Evolutionary conservation across 2,888 invertebrate species (phyloP), one percentile per base, ranked within the genome.

Genomic region (Brachyptera putata): DNA sequence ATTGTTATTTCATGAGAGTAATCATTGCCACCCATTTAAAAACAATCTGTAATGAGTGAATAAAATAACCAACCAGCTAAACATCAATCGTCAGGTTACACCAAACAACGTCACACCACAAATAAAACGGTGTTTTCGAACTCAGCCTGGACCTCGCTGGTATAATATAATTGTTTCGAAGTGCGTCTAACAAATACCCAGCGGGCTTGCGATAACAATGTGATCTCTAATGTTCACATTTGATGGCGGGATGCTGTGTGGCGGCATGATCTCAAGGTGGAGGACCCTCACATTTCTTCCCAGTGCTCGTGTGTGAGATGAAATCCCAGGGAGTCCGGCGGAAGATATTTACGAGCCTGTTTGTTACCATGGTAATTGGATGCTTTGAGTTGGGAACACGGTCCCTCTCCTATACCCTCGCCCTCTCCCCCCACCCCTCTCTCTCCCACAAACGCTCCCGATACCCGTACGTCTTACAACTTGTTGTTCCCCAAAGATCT

Each of bases 401-500:
- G n/a, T n/a, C n/a, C n/a, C n/a, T n/a, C n/a, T n/a, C n/a, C n/a
- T n/a, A n/a, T n/a, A n/a, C n/a, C n/a, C n/a, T n/a, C n/a, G n/a
- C n/a, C n/a, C n/a, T n/a, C n/a, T n/a, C n/a, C n/a, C n/a, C n/a
- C n/a, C n/a, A n/a, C n/a, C n/a, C n/a, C n/a, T n/a, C n/a, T n/a
- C n/a, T n/a, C n/a, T n/a, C n/a, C n/a, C n/a, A n/a, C n/a, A 30
- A 30, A 30, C 30, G 30, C 30, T 30, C 5, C n/a, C 30, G 11
- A 30, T 46, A 46, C 22, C n/a, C 21, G 22, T n/a, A 13, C 22
- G 2, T 24, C 21, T 46, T 46, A 36, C 53, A 53, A 53, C 53
- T 53, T 36, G 34, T 36, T 53, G 53, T 36, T 53, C 53, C 53
- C 53, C 53, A 18, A 53, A 53, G 53, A 53, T 53, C 22, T 16